Evolutionary conservation across 2,113 vertebrate genomes (phyloP), one percentile per base, ranked within the genome.

Genomic region (Tragelaphus strepsiceros): DNA sequence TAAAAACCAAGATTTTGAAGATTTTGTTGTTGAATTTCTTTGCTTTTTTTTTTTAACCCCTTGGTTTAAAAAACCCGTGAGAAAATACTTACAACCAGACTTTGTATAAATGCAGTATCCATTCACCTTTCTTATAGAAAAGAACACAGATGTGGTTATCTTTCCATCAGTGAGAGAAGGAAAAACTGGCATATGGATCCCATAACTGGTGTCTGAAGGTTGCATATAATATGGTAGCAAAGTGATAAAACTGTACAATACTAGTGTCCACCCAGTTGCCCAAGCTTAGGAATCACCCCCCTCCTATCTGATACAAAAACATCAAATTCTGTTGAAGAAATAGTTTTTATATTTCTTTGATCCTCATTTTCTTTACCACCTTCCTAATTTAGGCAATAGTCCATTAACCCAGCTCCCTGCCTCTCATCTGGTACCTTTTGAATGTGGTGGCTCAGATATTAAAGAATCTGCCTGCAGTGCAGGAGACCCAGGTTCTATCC

Each of bases 11-110:
- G 83, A 67, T 93, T 97, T 93, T 59, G 14, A 96, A 86, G 56
- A 80, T 93, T 97, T 93, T 61, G 17, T 88, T 95, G 83, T 94
- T 96, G 90, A 97, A 88, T 97, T 97, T 96, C 32, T 98, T 97
- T 91, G 9, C 58, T 43, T 88, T 43, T 84, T 93, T 89, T 91
- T 71, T 82, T 97, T 86, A 98, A 96, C 82, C 12, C 78, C 14
- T 98, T 92, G n/a, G 22, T 90, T 92, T 49, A 84, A n/a, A 91
- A 94, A 94, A 90, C 88, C 62, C 28, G 16, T 58, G 67, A 92
- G 94, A 95, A 82, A 96, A 83, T 80, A 88, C n/a, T 92, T 93
- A 39, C 2, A 88, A 39, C 16, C 30, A 94, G 88, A 83, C 21
- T 91, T 84, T 71, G 28, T 71, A 64, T 51, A 93, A 81, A 59